Base-by-base conservation (phyloP, 2,797 vertebrate genomes). In the Periophthalmus magnuspinnatus region DNA sequence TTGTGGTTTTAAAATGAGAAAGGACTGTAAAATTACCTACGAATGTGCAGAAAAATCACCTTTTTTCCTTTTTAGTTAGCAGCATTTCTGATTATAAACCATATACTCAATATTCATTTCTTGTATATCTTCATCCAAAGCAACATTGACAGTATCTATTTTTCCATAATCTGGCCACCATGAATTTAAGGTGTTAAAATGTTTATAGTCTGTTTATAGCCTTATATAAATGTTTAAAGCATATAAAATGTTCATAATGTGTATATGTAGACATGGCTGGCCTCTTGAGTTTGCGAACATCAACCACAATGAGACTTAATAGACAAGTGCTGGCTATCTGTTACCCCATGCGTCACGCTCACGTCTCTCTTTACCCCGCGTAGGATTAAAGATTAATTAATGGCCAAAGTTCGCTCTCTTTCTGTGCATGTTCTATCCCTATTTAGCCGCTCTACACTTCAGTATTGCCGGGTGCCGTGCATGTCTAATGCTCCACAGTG, bases 381-480 rank as follows among this genome's bases (percentile, higher is more conserved):
- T 54, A 67, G 76, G 73, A 82, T 88, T 91, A 86, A 87, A 88
- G 73, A 90, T 89, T 81, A 67, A 89, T 89, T 81, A 67, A 63
- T 77, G 74, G 75, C 67, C 80, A 89, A 76, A 85, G 84, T 84
- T 84, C 84, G 83, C 68, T 60, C 68, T 78, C 68, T 52, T 71
- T 69, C 28, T 5, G 62, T 56, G 33, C 70, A 50, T 54, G 67
- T 63, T 75, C 67, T 13, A 32, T 3, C 61, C 45, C 50, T 73
- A 6, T 75, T 82, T 74, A 80, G 76, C 78, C 52, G 67, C 78
- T 73, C 68, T 67, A 33, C 74, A 76, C 77, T 73, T 84, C 22
- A 76, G 47, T 76, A 82, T 76, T 70, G 54, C 68, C 60, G 62
- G 17, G 71, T 65, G 34, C 65, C 17, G 56, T 78, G 60, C 73